phyloP scores from a whole-genome alignment of 2,113 vertebrate genomes.

The Chloroceryle aenea region DNA sequence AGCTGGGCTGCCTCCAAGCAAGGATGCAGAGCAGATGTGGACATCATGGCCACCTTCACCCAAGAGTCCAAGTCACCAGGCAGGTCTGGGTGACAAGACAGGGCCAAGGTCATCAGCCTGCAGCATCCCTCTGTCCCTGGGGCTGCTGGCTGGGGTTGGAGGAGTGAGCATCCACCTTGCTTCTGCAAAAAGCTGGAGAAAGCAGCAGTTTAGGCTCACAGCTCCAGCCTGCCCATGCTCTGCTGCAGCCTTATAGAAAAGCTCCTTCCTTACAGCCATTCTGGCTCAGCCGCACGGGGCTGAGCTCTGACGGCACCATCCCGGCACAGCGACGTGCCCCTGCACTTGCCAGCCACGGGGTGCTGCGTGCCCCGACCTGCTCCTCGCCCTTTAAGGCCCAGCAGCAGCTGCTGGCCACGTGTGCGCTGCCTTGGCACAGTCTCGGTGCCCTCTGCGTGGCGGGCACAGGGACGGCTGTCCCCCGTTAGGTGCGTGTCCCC shows the following conservation, averaged over 20 bases:
- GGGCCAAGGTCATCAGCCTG: not conserved
- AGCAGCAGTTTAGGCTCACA: not conserved
- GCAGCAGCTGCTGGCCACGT: constrained; percentile 64
- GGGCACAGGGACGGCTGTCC: not conserved
- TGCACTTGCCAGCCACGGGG: not conserved
- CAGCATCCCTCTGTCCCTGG: not conserved
- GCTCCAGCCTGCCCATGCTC: not conserved
- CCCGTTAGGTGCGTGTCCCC: not conserved
- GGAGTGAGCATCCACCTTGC: not conserved
- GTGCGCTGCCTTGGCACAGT: not conserved
- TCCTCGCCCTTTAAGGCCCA: constrained; percentile 54
- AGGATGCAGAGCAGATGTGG: not conserved
- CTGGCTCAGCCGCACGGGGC: rapidly evolving
- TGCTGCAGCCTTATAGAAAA: not conserved
- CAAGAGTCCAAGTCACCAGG: not conserved
- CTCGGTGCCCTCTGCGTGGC: not conserved
- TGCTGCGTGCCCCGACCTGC: not conserved
- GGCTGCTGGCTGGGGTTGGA: rapidly evolving
- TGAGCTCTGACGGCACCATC: not conserved
- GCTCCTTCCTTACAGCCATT: not conserved
- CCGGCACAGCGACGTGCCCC: not conserved
- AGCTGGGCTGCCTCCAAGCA: not conserved
- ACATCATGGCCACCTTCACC: not conserved
- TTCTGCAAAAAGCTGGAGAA: not conserved
- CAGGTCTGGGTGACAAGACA: not conserved